phyloP scores from a whole-genome alignment of 2,113 vertebrate genomes.

The Irena cyanogastra region DNA sequence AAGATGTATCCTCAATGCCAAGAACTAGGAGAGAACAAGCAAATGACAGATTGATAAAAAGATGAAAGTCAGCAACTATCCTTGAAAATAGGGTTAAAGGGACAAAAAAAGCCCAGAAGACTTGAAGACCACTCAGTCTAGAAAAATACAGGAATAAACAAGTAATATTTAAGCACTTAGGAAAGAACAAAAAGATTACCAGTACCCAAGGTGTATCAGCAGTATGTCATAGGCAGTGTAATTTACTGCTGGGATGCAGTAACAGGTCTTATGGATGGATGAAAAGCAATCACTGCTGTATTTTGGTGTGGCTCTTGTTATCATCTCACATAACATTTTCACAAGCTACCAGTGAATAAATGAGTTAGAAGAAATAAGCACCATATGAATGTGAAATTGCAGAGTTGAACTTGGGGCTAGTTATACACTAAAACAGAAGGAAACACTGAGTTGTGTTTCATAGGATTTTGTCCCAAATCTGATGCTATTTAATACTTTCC shows the following conservation, averaged over 20 bases:
- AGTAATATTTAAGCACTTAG: neutral
- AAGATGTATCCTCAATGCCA: neutral
- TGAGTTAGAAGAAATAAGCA: neutral
- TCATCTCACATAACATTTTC: neutral
- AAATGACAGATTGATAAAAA: neutral
- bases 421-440: neutral
- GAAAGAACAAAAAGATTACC: neutral
- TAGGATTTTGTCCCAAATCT: neutral
- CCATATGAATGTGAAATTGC: neutral
- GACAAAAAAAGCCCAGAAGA: neutral
- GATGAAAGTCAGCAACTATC: neutral
- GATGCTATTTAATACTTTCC: neutral
- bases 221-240: fast-evolving
- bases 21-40: neutral
- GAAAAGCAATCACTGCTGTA: neutral
- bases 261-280: neutral
- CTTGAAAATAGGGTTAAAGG: neutral
- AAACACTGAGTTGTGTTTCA: neutral
- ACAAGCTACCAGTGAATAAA: neutral
- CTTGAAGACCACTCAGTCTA: neutral
- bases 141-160: neutral
- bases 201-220: neutral
- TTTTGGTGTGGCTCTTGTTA: neutral
- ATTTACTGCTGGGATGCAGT: neutral
- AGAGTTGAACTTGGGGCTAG: neutral